phyloP scores from a whole-genome alignment of 2,797 vertebrate species.

The Hydrophis major region DNA sequence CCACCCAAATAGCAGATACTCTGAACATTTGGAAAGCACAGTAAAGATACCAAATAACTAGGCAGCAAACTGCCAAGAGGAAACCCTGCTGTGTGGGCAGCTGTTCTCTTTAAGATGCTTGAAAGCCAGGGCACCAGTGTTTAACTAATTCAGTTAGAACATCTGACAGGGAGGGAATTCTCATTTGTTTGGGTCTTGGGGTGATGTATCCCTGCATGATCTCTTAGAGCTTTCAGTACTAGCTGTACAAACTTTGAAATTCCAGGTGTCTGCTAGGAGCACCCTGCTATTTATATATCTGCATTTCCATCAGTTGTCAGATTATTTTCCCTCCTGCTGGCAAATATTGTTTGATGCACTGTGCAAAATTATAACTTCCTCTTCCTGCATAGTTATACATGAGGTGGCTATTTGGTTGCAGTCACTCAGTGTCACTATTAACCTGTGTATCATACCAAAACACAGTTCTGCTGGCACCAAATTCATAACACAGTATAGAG shows the following conservation, averaged over 20 bases:
- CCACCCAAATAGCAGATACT: neutral
- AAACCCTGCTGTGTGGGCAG: slow-evolving; percentile 34
- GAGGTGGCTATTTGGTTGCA: neutral
- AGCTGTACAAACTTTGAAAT: slow-evolving; percentile 13
- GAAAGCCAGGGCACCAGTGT: slow-evolving; percentile 11
- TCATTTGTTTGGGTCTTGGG: neutral
- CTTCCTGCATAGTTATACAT: neutral
- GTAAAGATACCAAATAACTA: slow-evolving; percentile 3
- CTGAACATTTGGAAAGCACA: neutral
- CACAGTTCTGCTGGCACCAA: slow-evolving; percentile 49
- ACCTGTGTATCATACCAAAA: neutral
- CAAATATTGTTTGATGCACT: neutral
- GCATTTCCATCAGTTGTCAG: neutral
- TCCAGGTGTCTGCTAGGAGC: neutral
- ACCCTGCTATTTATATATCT: slow-evolving; percentile 17
- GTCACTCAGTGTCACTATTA: neutral
- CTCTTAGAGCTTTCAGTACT: neutral
- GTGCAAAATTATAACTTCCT: neutral
- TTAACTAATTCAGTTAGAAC: slow-evolving; percentile 25
- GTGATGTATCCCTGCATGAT: slow-evolving; percentile 10
- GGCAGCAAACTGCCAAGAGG: slow-evolving; percentile 14
- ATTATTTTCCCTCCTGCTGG: neutral
- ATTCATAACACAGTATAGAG: neutral
- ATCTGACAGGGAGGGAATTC: slow-evolving; percentile 10
- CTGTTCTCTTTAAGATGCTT: slow-evolving; percentile 28